Conservation (phyloP, 2,888 invertebrate species). For the Omphaloscelis lunosa region DNA sequence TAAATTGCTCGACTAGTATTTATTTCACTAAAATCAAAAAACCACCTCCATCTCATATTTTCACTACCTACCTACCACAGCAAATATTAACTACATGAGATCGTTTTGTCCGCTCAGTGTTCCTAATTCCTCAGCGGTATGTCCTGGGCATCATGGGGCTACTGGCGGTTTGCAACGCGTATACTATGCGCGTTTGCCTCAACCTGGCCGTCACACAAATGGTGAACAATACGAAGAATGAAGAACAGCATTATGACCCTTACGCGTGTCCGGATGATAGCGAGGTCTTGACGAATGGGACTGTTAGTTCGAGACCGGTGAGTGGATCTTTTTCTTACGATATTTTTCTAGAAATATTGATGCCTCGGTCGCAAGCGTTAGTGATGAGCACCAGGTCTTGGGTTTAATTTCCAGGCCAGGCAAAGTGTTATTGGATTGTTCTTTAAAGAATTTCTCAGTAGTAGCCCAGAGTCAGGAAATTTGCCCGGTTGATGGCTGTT, state of each 20-base stretch:
- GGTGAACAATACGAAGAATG: conserved; percentile 87
- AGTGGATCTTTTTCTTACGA: conserved; percentile 60
- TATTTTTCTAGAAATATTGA: background rate
- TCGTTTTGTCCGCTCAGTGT: conserved; percentile 87
- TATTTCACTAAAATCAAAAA: background rate
- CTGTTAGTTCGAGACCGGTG: conserved; percentile 82
- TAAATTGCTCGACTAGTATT: background rate
- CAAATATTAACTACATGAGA: conserved; percentile 68
- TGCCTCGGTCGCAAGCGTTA: too few relatives aligned
- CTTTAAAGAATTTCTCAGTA: background rate
- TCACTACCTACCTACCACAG: conserved; percentile 34
- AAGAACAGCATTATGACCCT: conserved; percentile 79
- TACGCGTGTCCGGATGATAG: conserved; percentile 85
- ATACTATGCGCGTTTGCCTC: conserved; percentile 93
- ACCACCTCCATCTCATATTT: background rate
- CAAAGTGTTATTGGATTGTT: background rate
- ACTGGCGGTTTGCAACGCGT: conserved; percentile 94
- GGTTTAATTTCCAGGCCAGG: too few relatives aligned
- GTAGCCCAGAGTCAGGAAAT: background rate
- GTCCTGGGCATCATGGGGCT: conserved; percentile 94
- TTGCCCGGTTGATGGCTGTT: too few relatives aligned
- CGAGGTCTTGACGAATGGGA: conserved; percentile 80
- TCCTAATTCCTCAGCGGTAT: conserved; percentile 93
- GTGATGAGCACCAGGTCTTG: background rate
- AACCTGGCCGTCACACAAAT: conserved; percentile 93